Evolutionary conservation across 2,113 vertebrate genomes (phyloP), one percentile per base, ranked within the genome.

Genomic region (Zeus faber): DNA sequence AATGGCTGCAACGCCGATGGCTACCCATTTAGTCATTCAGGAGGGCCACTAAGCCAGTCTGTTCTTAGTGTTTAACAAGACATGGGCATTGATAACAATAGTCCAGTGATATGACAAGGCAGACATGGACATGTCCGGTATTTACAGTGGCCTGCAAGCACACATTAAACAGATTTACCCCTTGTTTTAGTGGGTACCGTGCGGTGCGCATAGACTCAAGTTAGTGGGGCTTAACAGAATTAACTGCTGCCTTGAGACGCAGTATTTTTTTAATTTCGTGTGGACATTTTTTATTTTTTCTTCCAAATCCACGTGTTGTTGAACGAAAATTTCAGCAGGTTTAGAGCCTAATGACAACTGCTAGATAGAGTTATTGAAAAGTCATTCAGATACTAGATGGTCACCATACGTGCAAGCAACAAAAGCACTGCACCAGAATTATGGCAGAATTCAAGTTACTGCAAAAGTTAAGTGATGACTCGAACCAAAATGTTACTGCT

Each of bases 81-180:
- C 5, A 55, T 62, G 51, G 25, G 18, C 6, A 37, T 68, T 50
- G 27, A 65, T 11, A 56, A 56, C n/a, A n/a, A 14, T 5, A 45
- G 60, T 25, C 1, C 59, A 70, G 22, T 57, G 58, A 23, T 69
- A 62, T 6, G 53, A 69, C n/a, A 69, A 50, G 3, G 31, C 25
- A 18, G 37, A 16, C 21, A 53, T n/a, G n/a, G n/a, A 70, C 25
- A 64, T 52, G 51, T 33, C 31, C 9, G 31, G 31, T 2, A 23
- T 20, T 2, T 52, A 58, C 24, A 57, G 25, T 22, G 46, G 37
- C 25, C 8, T 66, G 7, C 46, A 66, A 25, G n/a, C 26, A n/a
- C 37, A 25, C 10, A 59, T 66, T 11, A 41, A 14, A 20, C 9
- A 69, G 35, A 26, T 55, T 17, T 54, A 64, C 27, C 37, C 58